Evolutionary conservation across 2,113 vertebrate species (phyloP), one percentile per base, ranked within the genome.

Genomic region (Anseranas semipalmata): DNA sequence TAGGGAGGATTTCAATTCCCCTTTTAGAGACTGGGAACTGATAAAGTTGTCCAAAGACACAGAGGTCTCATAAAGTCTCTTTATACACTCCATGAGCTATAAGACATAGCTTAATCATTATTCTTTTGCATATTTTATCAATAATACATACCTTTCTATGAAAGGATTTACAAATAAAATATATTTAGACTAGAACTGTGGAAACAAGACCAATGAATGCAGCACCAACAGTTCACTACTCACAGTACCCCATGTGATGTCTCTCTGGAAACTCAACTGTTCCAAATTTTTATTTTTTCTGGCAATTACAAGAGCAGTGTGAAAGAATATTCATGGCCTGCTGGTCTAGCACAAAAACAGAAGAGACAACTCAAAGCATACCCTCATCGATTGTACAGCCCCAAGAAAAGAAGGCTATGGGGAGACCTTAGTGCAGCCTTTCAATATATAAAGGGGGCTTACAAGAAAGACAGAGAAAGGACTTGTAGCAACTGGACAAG

Each of bases 231-330:
- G 55, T 35, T 21, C 67, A 53, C 55, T 48, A 4, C 25, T 60
- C 25, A 18, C 12, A 66, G 43, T 24, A 22, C 13, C 21, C 48
- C 3, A 2, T 0, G 9, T 13, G n/a, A 8, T 6, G 22, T 8
- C 18, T 6, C 66, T 75, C 30, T 46, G 21, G 70, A 55, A 74
- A 20, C 21, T 17, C 9, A 50, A 43, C 14, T 28, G 12, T 28
- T 82, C 2, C 2, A 52, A 55, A 70, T 19, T 3, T 41, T 21
- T 58, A 9, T 39, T 41, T 5, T 41, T 53, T 70, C 33, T 66
- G 3, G 1, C 52, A 24, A 14, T 66, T 43, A 66, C 41, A 80
- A 88, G 90, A 68, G 6, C 39, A 65, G 56, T 24, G 28, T 37
- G 21, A 67, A 85, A 59, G 43, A 74, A 50, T 5, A 67, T 27